Evolutionary conservation across 2,888 invertebrate genomes (phyloP), one percentile per base, ranked within the genome.

Genomic region (Smittia sp.): DNA sequence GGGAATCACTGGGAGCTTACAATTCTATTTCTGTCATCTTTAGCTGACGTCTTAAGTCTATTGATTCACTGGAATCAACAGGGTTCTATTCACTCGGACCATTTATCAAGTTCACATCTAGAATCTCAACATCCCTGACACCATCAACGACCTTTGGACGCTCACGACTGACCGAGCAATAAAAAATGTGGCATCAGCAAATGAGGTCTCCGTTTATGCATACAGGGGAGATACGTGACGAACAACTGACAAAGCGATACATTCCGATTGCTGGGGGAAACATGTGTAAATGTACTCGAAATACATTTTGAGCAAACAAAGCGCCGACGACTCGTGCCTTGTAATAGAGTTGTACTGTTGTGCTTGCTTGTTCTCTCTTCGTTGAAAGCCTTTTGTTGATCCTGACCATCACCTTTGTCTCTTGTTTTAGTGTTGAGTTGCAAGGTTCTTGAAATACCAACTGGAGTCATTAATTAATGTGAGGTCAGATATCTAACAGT

Each of bases 251-350:
- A 38, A 32, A 38, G 11, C 11, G 38, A 27, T 25, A 38, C 38
- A 65, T 65, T 65, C 32, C 32, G 38, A 65, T 18, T 65, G 32
- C 38, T 20, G 46, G 46, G 24, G 22, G 46, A 67, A 66, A 67
- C 67, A 67, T 67, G 67, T 67, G 32, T 32, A 67, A 67, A 67
- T 67, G 41, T 67, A 67, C 67, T 67, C 22, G 67, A 67, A 46
- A 67, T 67, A 67, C 67, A 67, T 67, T 67, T 13, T 15, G 24
- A 4, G 1, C 11, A 58, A 1, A 22, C 6, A 4, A 15, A 52
- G n/a, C n/a, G n/a, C n/a, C n/a, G 15, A n/a, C 7, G 15, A 52
- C 7, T 52, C 52, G 15, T 52, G 52, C 15, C 3, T 58, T n/a
- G 46, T 15, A 46, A 15, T 46, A 46, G 46, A 46, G 15, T 46